A percentile compares a stretch with the other conserved stretches of the same genome.
phyloP scores from a whole-genome alignment of 2,113 vertebrate genomes.

The Protobothrops flavoviridis region DNA sequence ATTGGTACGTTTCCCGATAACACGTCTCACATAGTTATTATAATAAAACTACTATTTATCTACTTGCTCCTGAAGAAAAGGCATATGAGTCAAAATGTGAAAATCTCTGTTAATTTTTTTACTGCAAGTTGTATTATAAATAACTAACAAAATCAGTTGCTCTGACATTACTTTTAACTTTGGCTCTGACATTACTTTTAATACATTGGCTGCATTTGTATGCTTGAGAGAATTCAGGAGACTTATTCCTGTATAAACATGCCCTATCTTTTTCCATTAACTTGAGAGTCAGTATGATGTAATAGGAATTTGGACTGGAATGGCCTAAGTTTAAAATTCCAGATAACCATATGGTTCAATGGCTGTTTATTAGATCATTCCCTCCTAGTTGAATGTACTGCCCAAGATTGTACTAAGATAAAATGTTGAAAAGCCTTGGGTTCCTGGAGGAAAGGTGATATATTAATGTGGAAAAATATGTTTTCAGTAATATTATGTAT shows the following conservation, averaged over 20 bases:
- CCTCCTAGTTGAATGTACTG: neutral
- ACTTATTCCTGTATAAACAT: neutral
- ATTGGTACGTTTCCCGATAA: neutral
- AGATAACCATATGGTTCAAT: neutral
- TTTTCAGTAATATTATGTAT: neutral
- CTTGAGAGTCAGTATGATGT: neutral
- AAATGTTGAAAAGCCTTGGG: neutral
- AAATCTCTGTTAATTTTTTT: neutral
- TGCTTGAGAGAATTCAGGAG: neutral
- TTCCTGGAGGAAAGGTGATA: neutral
- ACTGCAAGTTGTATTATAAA: neutral
- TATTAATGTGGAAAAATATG: too few species aligned
- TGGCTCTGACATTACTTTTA: neutral
- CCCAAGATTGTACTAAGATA: neutral
- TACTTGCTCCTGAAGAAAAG: neutral
- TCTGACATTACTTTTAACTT: neutral
- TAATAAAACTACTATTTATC: neutral
- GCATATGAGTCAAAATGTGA: neutral
- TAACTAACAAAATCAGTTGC: neutral
- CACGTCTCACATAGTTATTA: neutral
- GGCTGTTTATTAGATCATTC: neutral
- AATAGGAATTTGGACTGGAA: neutral
- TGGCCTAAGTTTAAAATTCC: neutral
- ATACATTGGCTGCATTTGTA: neutral
- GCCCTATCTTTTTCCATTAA: neutral